Base-by-base conservation (phyloP, 2,113 vertebrate species). In the Uria aalge region DNA sequence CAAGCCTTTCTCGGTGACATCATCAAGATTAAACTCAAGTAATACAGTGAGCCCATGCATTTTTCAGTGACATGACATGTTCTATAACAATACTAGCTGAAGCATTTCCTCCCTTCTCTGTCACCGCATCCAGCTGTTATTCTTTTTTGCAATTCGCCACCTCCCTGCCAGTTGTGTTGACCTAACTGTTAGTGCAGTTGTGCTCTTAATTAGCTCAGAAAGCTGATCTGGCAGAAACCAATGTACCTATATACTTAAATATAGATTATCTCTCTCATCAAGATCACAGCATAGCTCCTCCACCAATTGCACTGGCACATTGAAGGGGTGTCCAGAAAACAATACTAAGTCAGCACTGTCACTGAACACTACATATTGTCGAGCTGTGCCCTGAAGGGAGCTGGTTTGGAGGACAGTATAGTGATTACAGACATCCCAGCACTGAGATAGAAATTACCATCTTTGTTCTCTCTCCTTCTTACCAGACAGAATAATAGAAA, bases 1-100 rank as follows among this genome's bases (percentile, higher is more conserved):
- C 76, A 78, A 96, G 48, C 69, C 77, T 87, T 94, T 94, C 40
- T 80, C 4, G 2, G 57, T 95, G 89, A 89, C 79, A 64, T 94
- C 85, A 95, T 63, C 68, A 53, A 56, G 91, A 91, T 89, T 86
- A 87, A 94, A 57, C 64, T 85, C 88, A 47, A 89, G 59, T 81
- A 69, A 89, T 52, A 40, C 40, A 83, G 69, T 13, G 14, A 93
- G 53, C 52, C 81, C 45, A 6, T 88, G 57, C 71, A 76, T 93
- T 88, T 91, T 88, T 79, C 86, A 84, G 76, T 92, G 91, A 30
- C 40, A 17, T 77, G 72, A 74, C 73, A 66, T 52, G 38, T 94
- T 88, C 79, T 88, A 0, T 80, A 74, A 62, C 68, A 91, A 87
- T 74, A 67, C 18, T 45, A 40, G 38, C 77, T 94, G 83, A 86